These are phyloP conservation scores for Epicauta chinensis DNA, from an alignment of 1,140 invertebrate species.

Conservation along the genomic window DNA sequence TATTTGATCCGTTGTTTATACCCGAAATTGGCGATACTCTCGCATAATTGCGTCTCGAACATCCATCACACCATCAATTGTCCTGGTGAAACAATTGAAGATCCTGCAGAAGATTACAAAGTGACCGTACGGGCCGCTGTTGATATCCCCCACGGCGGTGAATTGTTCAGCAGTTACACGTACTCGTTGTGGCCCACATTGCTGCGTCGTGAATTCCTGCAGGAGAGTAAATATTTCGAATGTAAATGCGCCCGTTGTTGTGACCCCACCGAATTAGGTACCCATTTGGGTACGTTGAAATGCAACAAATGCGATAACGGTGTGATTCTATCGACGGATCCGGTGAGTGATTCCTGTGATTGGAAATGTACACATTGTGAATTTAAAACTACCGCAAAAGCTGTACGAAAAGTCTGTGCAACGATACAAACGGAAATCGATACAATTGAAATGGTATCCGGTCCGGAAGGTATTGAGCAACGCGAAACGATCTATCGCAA, in stretches of 20 bases:
- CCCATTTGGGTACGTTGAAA: constrained; percentile 68
- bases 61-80: constrained; percentile 63
- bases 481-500: constrained; percentile 52
- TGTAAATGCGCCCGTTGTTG: constrained; percentile 66
- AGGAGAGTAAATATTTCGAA: constrained; percentile 69
- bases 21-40: constrained; percentile 64
- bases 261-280: constrained; percentile 69
- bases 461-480: constrained; percentile 40
- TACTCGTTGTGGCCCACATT: constrained; percentile 70
- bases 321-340: constrained; percentile 56
- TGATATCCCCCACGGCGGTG: constrained; percentile 54
- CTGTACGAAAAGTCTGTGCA: constrained; percentile 51
- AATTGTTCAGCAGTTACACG: constrained; percentile 68
- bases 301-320: constrained; percentile 70
- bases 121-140: constrained; percentile 63
- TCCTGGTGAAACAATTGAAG: constrained; percentile 14
- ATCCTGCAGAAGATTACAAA: constrained; percentile 39
- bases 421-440: constrained; percentile 59
- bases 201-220: constrained; percentile 59
- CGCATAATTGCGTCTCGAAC: constrained; percentile 77
- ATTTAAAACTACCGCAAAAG: constrained; percentile 51
- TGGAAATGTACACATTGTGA: constrained; percentile 72
- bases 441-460: constrained; percentile 43
- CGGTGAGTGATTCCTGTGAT: constrained; percentile 56
- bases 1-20: constrained; percentile 65